Conservation (phyloP, 37 sponge, comb jelly and placozoan genomes). For the Hexactinellida sp. region DNA sequence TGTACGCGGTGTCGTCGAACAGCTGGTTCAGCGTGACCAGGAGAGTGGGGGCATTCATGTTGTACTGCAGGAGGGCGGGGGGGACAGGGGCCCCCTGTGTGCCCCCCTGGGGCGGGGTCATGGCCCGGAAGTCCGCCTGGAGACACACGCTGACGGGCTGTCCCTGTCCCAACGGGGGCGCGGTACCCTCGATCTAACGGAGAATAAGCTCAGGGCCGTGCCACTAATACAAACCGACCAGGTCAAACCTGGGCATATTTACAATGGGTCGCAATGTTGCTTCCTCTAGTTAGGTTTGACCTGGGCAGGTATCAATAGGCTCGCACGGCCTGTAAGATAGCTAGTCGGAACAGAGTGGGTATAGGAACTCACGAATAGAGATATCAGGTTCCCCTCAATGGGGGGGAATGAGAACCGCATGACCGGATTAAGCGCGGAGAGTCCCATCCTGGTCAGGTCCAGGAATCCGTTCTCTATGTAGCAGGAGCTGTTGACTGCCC, state of each 20-base stretch:
- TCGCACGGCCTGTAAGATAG: too few relatives aligned
- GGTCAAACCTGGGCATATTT: too few relatives aligned
- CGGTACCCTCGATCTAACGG: too few relatives aligned
- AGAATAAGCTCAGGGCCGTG: too few relatives aligned
- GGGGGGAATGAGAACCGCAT: neutral
- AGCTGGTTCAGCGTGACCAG: neutral
- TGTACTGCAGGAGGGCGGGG: neutral
- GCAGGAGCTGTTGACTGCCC: neutral
- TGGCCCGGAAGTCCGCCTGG: neutral
- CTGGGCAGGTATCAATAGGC: too few relatives aligned
- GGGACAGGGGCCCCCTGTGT: neutral
- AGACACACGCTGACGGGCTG: neutral
- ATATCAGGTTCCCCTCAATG: neutral
- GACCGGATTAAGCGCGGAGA: neutral
- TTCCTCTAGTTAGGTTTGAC: too few relatives aligned
- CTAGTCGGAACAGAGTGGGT: too few relatives aligned
- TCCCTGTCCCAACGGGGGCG: too few relatives aligned
- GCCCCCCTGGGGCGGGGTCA: neutral
- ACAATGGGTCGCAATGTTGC: too few relatives aligned
- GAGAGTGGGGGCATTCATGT: neutral
- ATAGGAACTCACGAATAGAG: neutral
- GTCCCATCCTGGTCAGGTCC: neutral
- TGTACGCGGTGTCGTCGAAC: neutral
- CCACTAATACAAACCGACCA: too few relatives aligned
- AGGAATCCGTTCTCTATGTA: neutral